Evolutionary conservation across 2,113 vertebrate genomes (phyloP).

Genomic region (Bothrops jararaca): DNA sequence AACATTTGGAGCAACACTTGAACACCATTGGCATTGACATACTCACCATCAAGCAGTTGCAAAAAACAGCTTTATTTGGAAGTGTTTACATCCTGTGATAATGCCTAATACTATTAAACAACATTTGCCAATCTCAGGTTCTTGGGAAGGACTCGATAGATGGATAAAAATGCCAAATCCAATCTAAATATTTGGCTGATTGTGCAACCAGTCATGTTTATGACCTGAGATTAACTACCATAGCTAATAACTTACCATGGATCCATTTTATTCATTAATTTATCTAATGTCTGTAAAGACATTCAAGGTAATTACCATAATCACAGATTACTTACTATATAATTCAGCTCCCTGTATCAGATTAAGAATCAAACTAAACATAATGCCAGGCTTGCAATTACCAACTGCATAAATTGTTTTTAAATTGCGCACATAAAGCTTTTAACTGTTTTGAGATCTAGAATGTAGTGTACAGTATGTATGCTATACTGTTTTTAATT

Average conservation of each 20-base stretch:
- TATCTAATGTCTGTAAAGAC: not conserved
- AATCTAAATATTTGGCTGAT: not conserved
- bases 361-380: not conserved
- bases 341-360: not conserved
- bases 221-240: not conserved
- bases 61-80: not conserved
- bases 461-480: not conserved
- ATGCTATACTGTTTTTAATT: not conserved
- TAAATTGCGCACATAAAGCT: too few species aligned
- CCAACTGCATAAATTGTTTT: not conserved
- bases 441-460: not conserved
- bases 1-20: not conserved
- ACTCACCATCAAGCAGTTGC: not conserved
- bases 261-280: not conserved
- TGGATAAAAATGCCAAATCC: not conserved
- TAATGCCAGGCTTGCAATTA: not conserved
- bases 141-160: not conserved
- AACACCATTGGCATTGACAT: not conserved
- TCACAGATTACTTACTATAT: not conserved
- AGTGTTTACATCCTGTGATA: not conserved
- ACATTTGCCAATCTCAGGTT: not conserved
- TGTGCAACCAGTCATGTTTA: not conserved
- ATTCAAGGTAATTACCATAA: not conserved
- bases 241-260: not conserved
- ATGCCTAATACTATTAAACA: not conserved